Conservation (phyloP, 2,113 vertebrate species). For the Melanocharis versteri region DNA sequence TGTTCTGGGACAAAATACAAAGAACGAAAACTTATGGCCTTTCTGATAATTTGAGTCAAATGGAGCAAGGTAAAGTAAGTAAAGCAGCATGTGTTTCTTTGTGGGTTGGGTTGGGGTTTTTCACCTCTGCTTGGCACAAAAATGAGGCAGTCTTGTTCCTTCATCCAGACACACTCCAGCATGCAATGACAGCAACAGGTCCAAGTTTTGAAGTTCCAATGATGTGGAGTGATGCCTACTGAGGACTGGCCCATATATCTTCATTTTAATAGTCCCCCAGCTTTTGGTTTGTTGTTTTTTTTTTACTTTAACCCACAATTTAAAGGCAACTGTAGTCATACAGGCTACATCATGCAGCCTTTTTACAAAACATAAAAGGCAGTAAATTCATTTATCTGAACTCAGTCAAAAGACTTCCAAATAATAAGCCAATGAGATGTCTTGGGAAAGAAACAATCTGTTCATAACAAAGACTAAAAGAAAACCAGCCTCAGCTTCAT, state of each 20-base stretch:
- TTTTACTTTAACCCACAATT: neutral
- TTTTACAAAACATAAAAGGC: neutral
- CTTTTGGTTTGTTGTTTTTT: neutral
- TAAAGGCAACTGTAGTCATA: neutral
- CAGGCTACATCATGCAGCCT: neutral
- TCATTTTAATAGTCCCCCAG: neutral
- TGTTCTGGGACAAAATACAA: conserved; percentile 71
- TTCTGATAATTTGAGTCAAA: conserved; percentile 9
- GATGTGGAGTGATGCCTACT: neutral
- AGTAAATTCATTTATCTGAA: neutral
- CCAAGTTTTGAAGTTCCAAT: neutral
- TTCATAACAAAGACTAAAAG: neutral
- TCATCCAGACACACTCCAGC: neutral
- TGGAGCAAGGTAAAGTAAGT: conserved; percentile 8
- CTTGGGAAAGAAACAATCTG: neutral
- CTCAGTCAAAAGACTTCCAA: neutral
- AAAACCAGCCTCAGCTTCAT: neutral
- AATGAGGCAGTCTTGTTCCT: neutral
- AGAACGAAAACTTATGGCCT: conserved; percentile 74
- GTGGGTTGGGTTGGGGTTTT: neutral
- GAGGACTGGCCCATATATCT: neutral
- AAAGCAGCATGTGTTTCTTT: neutral
- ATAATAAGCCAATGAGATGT: neutral
- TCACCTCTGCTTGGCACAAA: neutral
- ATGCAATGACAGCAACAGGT: neutral